phyloP scores from a whole-genome alignment of 2,797 vertebrate genomes.

The Macropodus opercularis region DNA sequence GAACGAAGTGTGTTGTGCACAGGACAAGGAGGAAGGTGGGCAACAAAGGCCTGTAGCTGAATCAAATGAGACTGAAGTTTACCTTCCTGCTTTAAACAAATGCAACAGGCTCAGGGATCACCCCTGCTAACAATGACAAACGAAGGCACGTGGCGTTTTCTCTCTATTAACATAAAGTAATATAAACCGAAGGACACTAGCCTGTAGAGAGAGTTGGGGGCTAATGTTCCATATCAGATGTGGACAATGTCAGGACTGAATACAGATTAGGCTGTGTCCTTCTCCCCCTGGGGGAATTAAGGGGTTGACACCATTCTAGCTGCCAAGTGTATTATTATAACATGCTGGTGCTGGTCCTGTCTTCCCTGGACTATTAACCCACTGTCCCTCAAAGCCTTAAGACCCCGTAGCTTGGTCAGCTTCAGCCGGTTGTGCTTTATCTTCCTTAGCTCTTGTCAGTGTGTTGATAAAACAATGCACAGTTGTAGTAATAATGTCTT shows the following conservation, averaged over 20 bases:
- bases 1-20: conserved; percentile 12
- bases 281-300: conserved; percentile 98
- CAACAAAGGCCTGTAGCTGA: conserved; percentile 31
- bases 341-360: conserved; percentile 91
- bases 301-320: conserved; percentile 93
- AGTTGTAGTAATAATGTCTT: too few species aligned
- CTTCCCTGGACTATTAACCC: conserved; percentile 97
- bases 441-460: conserved; percentile 36
- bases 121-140: conserved; percentile 98
- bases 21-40: conserved; percentile 20
- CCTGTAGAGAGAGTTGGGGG: conserved; percentile 99
- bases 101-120: conserved; percentile 92
- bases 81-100: conserved; percentile 89
- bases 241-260: conserved; percentile 99
- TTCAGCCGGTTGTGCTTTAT: conserved; percentile 26
- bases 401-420: conserved; percentile 52
- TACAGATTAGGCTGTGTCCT: conserved; percentile 99
- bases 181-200: conserved; percentile 99
- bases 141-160: conserved; percentile 96
- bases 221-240: conserved; percentile 99
- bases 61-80: conserved; percentile 79
- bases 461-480: conserved; percentile 37
- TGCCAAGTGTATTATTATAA: conserved; percentile 97
- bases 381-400: conserved; percentile 66
- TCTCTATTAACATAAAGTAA: conserved; percentile 99